A percentile compares a stretch with the other conserved stretches of the same genome.
Evolutionary conservation across 2,113 vertebrate species (phyloP).

Genomic region (Antigone vipio): DNA sequence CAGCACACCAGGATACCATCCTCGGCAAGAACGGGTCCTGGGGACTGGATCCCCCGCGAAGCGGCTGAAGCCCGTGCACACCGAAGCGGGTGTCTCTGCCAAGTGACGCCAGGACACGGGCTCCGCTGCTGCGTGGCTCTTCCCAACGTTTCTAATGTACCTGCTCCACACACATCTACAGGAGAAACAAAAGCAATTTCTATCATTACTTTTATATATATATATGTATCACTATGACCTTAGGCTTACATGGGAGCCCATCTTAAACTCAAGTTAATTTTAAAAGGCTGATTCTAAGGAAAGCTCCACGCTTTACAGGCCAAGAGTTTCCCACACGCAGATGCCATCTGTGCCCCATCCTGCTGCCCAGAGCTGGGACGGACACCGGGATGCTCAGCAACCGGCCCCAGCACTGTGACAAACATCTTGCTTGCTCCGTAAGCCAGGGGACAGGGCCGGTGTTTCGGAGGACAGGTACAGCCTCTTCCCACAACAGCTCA

Average conservation of each 20-base stretch:
- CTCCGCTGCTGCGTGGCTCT: not conserved
- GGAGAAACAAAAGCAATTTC: not conserved
- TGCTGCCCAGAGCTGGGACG: fast-evolving
- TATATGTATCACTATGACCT: not conserved
- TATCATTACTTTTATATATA: not conserved
- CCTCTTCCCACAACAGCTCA: not conserved
- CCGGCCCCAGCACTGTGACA: not conserved
- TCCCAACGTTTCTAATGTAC: not conserved
- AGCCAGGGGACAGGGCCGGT: fast-evolving
- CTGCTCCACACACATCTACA: not conserved
- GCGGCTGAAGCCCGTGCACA: not conserved
- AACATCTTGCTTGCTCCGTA: fast-evolving
- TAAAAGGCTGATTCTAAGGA: not conserved
- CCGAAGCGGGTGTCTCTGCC: not conserved
- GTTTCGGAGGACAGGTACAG: not conserved
- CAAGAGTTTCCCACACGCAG: fast-evolving
- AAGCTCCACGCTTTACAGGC: not conserved
- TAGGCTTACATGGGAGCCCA: fast-evolving
- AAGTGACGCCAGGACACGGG: not conserved
- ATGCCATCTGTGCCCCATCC: not conserved
- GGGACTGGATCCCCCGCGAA: not conserved
- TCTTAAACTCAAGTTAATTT: not conserved
- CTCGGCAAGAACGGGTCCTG: not conserved
- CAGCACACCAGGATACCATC: not conserved
- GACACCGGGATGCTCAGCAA: not conserved